Base-by-base conservation (phyloP, 2,888 invertebrate species). In the Folsomia candida region DNA sequence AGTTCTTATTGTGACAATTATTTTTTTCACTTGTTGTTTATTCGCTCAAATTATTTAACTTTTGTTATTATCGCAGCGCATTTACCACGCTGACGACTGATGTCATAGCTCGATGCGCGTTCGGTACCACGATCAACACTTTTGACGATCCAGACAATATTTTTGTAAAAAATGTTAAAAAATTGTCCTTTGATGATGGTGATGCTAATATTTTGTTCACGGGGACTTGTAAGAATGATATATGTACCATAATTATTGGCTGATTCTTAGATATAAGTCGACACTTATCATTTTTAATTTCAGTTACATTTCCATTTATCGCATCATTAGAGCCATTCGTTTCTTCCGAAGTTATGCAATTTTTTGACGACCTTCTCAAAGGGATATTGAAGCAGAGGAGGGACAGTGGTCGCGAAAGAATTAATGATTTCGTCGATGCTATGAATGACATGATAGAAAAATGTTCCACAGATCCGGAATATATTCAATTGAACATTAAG, bases 71-170 rank as follows among this genome's bases (percentile, higher is more conserved):
- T 29, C 51, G 4, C 24, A 77, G 77, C 51, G 1, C 72, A 25
- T 77, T 62, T 51, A 71, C 70, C 18, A 70, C 67, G 18, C 27
- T 77, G 1, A 74, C 75, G 14, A 63, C 69, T 0, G 75, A 75
- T 47, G 71, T 75, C 1, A 68, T 75, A 25, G 73, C 75, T 3
- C 63, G 72, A 29, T 75, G 75, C 54, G 77, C 68, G 1, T 75
- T 77, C 64, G 77, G 72, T 18, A 72, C 68, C 37, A 74, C 70
- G 25, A 26, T 77, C 0, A 71, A 71, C 22, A 72, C 75, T 22
- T 64, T 73, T 9, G 64, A 72, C 24, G 72, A 77, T 18, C 71
- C 73, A 9, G 57, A 73, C 14, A 75, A 71, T 65, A 3, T 58
- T 20, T 75, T 77, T 51, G 68, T 72, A 0, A 25, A 67, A 60